These are phyloP conservation scores for Neoaliturus tenellus DNA, from an alignment of 2,888 invertebrate species.

Conservation along the genomic window DNA sequence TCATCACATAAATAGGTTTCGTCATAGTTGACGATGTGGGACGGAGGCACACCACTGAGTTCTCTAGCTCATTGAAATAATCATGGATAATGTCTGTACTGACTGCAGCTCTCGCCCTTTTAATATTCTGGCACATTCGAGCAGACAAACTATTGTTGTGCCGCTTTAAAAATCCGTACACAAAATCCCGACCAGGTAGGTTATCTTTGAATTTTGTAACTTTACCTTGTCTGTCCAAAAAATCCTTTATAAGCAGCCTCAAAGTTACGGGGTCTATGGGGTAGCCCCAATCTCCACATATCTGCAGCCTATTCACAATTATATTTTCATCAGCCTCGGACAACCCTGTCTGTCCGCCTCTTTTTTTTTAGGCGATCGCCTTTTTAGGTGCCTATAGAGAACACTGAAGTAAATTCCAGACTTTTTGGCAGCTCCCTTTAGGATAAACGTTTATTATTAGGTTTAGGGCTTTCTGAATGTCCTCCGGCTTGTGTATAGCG, in stretches of 20 bases:
- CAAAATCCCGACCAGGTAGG: constrained; percentile 66
- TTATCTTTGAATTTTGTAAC: constrained; percentile 64
- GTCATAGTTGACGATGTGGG: constrained; percentile 57
- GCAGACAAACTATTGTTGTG: constrained; percentile 53
- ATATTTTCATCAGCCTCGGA: background rate
- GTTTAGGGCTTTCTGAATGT: constrained; percentile 32
- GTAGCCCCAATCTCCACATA: constrained; percentile 44
- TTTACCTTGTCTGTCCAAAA: constrained; percentile 43
- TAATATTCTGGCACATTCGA: constrained; percentile 63
- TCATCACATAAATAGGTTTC: constrained; percentile 59
- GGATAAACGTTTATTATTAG: constrained; percentile 23
- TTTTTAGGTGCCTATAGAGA: constrained; percentile 41
- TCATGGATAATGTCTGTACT: constrained; percentile 58
- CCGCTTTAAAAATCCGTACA: constrained; percentile 60
- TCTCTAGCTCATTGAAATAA: constrained; percentile 62
- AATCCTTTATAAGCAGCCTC: constrained; percentile 22
- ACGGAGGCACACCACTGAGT: constrained; percentile 61
- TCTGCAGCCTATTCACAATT: background rate
- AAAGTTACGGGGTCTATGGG: constrained; percentile 18
- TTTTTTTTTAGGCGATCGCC: constrained; percentile 28
- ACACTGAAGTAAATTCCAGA: constrained; percentile 22
- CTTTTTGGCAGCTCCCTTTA: background rate
- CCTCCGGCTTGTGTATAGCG: constrained; percentile 10
- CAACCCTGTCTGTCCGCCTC: constrained; percentile 32
- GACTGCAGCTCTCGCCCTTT: constrained; percentile 60